phyloP scores from a whole-genome alignment of 1,140 invertebrate genomes.

The Drosophila sp. region DNA sequence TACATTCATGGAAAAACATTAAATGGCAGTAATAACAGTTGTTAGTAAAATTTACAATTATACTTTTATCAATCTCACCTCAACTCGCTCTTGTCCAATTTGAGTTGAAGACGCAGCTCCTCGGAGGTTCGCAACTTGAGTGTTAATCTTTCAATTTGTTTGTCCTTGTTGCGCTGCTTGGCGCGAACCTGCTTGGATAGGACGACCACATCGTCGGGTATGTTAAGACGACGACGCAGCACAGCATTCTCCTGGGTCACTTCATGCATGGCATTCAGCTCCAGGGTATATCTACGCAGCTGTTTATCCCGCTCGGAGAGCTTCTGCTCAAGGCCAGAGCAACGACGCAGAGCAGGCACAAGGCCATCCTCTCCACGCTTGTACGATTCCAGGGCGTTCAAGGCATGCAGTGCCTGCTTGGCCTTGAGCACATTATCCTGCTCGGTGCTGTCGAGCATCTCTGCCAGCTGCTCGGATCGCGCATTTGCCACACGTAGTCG shows the following conservation, averaged over 20 bases:
- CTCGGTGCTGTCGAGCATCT: conserved; percentile 75
- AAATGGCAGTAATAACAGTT: too few species aligned
- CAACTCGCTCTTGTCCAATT: conserved; percentile 81
- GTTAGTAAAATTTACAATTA: not conserved
- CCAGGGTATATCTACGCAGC: conserved; percentile 67
- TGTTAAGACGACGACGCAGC: conserved; percentile 68
- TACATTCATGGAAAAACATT: too few species aligned
- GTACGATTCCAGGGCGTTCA: conserved; percentile 74
- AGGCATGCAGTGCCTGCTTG: conserved; percentile 77
- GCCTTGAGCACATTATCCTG: conserved; percentile 80
- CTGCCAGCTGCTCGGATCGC: conserved; percentile 66
- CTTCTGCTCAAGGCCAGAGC: conserved; percentile 72
- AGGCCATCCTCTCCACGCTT: conserved; percentile 79
- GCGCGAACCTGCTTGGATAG: conserved; percentile 68
- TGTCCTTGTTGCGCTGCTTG: conserved; percentile 81
- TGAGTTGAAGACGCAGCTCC: conserved; percentile 79
- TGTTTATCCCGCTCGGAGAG: conserved; percentile 73
- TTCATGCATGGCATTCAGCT: conserved; percentile 79
- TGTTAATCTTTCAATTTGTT: conserved; percentile 77
- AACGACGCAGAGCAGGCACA: conserved; percentile 68
- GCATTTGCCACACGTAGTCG: conserved; percentile 57
- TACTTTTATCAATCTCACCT: conserved; percentile 36
- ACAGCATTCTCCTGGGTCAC: conserved; percentile 74
- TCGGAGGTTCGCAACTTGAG: conserved; percentile 80
- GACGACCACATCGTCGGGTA: conserved; percentile 78